A percentile compares a stretch with the other conserved stretches of the same genome.
Evolutionary conservation across 30 jellyfish, hydroid and myxozoan genomes (phyloP).

Genomic region (Aurelia sp.): DNA sequence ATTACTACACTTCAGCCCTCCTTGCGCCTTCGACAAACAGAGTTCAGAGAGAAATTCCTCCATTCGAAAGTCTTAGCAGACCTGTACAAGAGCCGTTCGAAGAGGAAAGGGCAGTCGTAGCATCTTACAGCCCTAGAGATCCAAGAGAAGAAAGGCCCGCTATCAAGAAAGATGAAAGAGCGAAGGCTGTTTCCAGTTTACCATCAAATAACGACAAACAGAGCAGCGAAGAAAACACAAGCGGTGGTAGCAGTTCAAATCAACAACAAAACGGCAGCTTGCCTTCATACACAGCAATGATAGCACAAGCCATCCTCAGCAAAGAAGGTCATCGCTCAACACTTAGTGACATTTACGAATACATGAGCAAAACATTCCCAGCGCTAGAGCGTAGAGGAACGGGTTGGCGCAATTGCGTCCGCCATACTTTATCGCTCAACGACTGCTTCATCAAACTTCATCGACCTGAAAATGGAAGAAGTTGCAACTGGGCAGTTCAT

Average conservation of each 20-base stretch:
- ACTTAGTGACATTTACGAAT: slow-evolving; percentile 81
- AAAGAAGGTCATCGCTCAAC: slow-evolving; percentile 67
- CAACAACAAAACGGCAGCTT: slow-evolving; percentile 65
- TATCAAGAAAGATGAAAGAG: slow-evolving; percentile 36
- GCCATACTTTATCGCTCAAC: slow-evolving; percentile 84
- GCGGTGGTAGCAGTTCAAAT: slow-evolving; percentile 18
- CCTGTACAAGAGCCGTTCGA: slow-evolving; percentile 49
- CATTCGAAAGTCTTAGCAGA: slow-evolving; percentile 65
- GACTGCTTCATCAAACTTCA: slow-evolving; percentile 91
- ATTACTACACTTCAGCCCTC: slow-evolving; percentile 73
- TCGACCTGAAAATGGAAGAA: slow-evolving; percentile 91
- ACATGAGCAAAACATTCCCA: slow-evolving; percentile 79
- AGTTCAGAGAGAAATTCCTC: slow-evolving; percentile 74
- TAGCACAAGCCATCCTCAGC: slow-evolving; percentile 88
- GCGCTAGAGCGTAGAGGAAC: slow-evolving; percentile 73
- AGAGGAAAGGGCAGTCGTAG: slow-evolving; percentile 34
- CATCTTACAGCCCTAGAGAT: slow-evolving; percentile 37
- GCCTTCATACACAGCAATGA: slow-evolving; percentile 79
- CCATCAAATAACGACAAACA: slow-evolving; percentile 20
- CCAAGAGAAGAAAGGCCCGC: slow-evolving; percentile 37
- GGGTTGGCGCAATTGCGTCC: slow-evolving; percentile 93
- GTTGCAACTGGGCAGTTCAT: slow-evolving; percentile 97
- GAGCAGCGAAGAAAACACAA: slow-evolving; percentile 17
- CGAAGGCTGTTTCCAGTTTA: slow-evolving; percentile 11
- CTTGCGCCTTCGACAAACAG: slow-evolving; percentile 74